Percentiles rank a stretch among this genome's conserved stretches.
Evolutionary conservation across 1,140 invertebrate genomes (phyloP).

Genomic region (Hyphantria cunea): DNA sequence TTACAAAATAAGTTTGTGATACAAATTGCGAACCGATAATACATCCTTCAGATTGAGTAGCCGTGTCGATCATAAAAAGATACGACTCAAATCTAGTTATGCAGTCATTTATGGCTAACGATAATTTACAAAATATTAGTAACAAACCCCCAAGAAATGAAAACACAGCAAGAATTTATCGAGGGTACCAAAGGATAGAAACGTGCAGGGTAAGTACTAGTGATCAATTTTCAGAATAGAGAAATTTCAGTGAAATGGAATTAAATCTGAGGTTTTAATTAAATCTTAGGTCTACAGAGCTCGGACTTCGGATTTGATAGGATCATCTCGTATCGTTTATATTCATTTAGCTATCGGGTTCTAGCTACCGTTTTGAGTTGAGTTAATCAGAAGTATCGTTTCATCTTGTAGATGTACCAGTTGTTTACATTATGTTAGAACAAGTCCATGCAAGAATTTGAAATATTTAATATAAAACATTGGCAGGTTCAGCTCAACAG

Average conservation of each 20-base stretch:
- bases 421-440: background rate
- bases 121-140: too few relatives aligned
- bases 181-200: conserved; percentile 19
- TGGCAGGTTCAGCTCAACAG: too few relatives aligned
- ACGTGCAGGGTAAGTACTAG: conserved; percentile 23
- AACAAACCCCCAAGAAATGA: background rate
- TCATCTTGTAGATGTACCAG: conserved; percentile 1
- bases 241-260: conserved; percentile 25
- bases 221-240: conserved; percentile 32
- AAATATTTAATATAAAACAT: too few relatives aligned
- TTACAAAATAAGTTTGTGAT: too few relatives aligned
- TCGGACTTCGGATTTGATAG: conserved; percentile 27
- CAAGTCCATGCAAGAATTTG: too few relatives aligned
- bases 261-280: conserved; percentile 42
- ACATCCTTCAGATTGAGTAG: too few relatives aligned
- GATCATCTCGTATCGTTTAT: conserved; percentile 28
- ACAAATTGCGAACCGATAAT: too few relatives aligned
- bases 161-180: conserved; percentile 13
- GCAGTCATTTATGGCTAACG: too few relatives aligned
- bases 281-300: conserved; percentile 31
- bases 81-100: too few relatives aligned
- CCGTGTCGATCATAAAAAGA: too few relatives aligned
- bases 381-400: conserved; percentile 11
- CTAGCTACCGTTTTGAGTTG: conserved; percentile 7
- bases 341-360: conserved; percentile 32